Evolutionary conservation across 2,797 vertebrate genomes (phyloP).

Genomic region (Leptatherina wallacei): DNA sequence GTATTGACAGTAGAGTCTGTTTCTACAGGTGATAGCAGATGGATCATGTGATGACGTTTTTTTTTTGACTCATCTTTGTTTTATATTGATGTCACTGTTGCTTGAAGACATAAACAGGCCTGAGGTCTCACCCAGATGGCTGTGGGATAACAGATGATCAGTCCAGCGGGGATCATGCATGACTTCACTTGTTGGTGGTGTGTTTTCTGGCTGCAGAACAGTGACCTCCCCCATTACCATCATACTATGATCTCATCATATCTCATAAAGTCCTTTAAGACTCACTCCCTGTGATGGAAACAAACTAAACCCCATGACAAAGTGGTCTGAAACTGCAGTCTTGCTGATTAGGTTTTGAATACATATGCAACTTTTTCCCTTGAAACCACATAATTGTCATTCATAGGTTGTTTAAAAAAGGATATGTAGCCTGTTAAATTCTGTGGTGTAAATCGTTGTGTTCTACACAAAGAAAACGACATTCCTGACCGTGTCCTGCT

Average conservation of each 20-base stretch:
- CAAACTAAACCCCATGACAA: not conserved
- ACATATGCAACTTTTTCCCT: not conserved
- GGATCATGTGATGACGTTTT: conserved; percentile 26
- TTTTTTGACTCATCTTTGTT: conserved; percentile 22
- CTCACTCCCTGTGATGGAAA: not conserved
- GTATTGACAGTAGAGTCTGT: conserved; percentile 10
- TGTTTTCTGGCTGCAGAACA: conserved; percentile 45
- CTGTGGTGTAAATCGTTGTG: not conserved
- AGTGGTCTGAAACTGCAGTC: not conserved
- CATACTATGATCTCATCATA: conserved; percentile 16
- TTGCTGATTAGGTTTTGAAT: not conserved
- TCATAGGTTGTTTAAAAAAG: not conserved
- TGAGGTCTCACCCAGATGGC: conserved; percentile 75
- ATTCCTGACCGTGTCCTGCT: not conserved
- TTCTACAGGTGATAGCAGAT: conserved; percentile 45
- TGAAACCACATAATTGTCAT: not conserved
- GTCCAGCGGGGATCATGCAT: conserved; percentile 75
- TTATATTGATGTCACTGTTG: conserved; percentile 70
- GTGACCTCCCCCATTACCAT: not conserved
- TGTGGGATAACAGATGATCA: conserved; percentile 77
- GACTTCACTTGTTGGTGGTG: conserved; percentile 63
- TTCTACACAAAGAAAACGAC: not conserved
- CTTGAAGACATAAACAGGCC: conserved; percentile 77
- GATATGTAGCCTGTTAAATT: not conserved
- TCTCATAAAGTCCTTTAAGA: not conserved